These are phyloP conservation scores for Caenorhabditis tropicalis DNA, from an alignment of 1,140 invertebrate species.

Conservation along the genomic window DNA sequence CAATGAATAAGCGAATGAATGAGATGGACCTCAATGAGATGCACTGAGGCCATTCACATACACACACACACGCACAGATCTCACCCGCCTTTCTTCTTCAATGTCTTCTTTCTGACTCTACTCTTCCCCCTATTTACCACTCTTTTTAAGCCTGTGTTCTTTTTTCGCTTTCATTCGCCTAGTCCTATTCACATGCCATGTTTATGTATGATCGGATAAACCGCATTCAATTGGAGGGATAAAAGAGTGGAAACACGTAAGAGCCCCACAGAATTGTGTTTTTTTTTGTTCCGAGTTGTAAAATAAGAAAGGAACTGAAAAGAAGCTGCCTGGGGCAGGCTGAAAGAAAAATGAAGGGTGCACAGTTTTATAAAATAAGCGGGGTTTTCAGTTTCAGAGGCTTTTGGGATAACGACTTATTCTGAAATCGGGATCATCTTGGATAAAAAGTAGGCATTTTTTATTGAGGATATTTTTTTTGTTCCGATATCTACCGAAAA, in stretches of 20 bases:
- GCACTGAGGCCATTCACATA: not conserved
- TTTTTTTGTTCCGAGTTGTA: not conserved
- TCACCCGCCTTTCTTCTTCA: too few relatives aligned
- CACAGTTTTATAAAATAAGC: not conserved
- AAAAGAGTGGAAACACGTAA: not conserved
- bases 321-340: not conserved
- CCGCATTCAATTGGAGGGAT: not conserved
- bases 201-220: slow-evolving; percentile 37
- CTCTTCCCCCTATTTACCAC: slow-evolving; percentile 17
- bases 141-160: slow-evolving; percentile 26
- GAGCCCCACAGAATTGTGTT: not conserved
- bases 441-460: too few relatives aligned
- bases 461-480: too few relatives aligned
- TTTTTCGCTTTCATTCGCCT: not conserved
- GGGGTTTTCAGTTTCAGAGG: too few relatives aligned
- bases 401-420: too few relatives aligned
- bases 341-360: not conserved
- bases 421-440: too few relatives aligned
- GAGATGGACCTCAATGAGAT: slow-evolving; percentile 35
- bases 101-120: slow-evolving; percentile 30
- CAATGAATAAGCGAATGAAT: slow-evolving; percentile 25
- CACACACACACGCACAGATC: not conserved
- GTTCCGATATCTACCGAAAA: too few relatives aligned
- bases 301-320: not conserved
- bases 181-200: slow-evolving; percentile 31